phyloP scores from a whole-genome alignment of 2,797 vertebrate species.

The Schizothorax lantsangensis region DNA sequence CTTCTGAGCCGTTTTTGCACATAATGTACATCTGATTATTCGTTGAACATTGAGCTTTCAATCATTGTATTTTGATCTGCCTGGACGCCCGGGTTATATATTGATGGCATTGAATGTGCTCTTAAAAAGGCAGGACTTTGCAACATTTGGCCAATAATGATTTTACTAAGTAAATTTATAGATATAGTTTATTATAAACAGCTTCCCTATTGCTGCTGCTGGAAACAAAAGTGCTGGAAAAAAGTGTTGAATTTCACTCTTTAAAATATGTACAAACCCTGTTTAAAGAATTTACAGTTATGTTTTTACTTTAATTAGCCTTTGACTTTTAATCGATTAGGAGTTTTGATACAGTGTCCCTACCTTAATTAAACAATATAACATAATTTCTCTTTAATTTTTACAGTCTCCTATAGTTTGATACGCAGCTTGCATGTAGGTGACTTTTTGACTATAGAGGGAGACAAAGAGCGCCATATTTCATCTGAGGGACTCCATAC shows the following conservation, averaged over 20 bases:
- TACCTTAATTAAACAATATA: not conserved
- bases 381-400: not conserved
- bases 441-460: not conserved
- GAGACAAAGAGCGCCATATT: not conserved
- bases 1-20: not conserved
- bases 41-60: not conserved
- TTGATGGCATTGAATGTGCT: not conserved
- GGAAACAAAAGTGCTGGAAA: too few relatives aligned
- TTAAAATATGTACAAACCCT: too few relatives aligned
- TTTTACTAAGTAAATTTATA: not conserved
- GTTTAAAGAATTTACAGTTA: not conserved
- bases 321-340: not conserved
- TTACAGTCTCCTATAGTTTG: not conserved
- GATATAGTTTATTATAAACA: not conserved
- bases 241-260: too few relatives aligned
- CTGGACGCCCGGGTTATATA: not conserved
- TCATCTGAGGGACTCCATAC: not conserved
- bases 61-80: not conserved
- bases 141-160: not conserved
- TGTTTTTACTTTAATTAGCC: not conserved
- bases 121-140: not conserved
- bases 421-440: not conserved
- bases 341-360: not conserved
- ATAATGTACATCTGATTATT: not conserved
- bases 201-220: too few relatives aligned